Evolutionary conservation across 2,797 vertebrate genomes (phyloP).

Genomic region (Simalia tracyae): DNA sequence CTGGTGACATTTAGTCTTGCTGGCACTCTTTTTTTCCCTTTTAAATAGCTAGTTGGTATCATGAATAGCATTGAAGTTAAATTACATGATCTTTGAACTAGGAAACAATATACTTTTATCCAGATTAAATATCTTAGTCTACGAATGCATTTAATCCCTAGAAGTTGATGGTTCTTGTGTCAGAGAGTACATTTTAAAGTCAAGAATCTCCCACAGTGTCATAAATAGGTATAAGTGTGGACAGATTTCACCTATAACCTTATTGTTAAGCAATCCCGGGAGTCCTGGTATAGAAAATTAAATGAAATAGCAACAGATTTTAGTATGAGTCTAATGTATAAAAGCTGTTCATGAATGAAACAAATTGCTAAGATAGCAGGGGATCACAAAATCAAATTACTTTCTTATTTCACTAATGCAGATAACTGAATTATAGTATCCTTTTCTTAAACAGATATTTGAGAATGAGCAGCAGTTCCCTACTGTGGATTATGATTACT

Average conservation of each 20-base stretch:
- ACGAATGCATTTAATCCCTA: background rate
- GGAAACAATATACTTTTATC: background rate
- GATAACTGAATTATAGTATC: background rate
- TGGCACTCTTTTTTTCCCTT: constrained; percentile 43
- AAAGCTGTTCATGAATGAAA: background rate
- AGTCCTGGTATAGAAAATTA: background rate
- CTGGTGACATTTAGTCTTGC: constrained; percentile 59
- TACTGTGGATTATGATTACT: background rate
- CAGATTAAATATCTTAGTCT: background rate
- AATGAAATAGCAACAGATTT: background rate
- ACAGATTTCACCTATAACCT: background rate
- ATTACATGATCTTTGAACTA: constrained; percentile 20
- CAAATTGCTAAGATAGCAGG: background rate
- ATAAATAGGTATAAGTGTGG: background rate
- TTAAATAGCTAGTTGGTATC: constrained; percentile 51
- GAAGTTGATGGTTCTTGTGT: background rate
- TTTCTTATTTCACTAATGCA: background rate
- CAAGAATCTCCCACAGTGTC: background rate
- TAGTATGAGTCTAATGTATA: background rate
- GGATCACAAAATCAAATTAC: background rate
- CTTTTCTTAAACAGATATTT: background rate
- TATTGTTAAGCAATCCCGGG: no score
- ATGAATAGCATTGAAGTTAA: constrained; percentile 37
- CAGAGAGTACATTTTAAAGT: background rate
- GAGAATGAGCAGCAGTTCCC: background rate